Evolutionary conservation across 2,888 invertebrate genomes (phyloP).

Genomic region (Stenodera caucasica): DNA sequence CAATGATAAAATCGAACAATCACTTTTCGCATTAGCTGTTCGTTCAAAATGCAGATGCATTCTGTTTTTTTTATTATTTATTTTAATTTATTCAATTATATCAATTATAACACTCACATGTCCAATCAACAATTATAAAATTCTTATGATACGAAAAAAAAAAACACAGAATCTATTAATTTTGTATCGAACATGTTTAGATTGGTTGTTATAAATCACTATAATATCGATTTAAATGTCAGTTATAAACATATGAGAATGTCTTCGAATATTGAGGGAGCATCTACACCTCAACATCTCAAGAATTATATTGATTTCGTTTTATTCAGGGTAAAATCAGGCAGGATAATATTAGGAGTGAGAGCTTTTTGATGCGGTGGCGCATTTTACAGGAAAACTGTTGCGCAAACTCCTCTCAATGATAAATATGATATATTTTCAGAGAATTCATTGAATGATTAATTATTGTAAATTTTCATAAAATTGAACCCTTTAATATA

Average conservation of each 20-base stretch:
- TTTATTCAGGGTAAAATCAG: constrained; percentile 46
- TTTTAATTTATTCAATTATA: constrained; percentile 29
- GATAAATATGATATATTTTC: no score
- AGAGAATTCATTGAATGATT: no score
- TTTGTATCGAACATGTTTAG: background rate
- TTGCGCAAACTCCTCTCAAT: constrained; percentile 25
- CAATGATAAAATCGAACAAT: constrained; percentile 90
- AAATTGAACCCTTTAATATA: no score
- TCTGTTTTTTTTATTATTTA: no score
- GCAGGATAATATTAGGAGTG: constrained; percentile 31
- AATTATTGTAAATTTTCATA: no score
- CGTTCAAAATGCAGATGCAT: constrained; percentile 98
- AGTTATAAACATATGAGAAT: constrained; percentile 28
- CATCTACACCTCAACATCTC: constrained; percentile 41
- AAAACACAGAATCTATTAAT: constrained; percentile 1
- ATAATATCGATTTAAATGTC: constrained; percentile 23
- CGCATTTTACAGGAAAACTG: constrained; percentile 35
- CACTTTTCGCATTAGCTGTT: constrained; percentile 90
- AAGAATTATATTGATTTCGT: constrained; percentile 50
- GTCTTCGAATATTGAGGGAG: no score
- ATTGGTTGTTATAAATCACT: constrained; percentile 4
- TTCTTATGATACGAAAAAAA: constrained; percentile 8
- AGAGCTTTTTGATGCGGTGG: constrained; percentile 35
- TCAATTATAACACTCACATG: no score
- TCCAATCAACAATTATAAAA: no score